phyloP scores from a whole-genome alignment of 2,797 vertebrate species.

The Aphelocoma californica region DNA sequence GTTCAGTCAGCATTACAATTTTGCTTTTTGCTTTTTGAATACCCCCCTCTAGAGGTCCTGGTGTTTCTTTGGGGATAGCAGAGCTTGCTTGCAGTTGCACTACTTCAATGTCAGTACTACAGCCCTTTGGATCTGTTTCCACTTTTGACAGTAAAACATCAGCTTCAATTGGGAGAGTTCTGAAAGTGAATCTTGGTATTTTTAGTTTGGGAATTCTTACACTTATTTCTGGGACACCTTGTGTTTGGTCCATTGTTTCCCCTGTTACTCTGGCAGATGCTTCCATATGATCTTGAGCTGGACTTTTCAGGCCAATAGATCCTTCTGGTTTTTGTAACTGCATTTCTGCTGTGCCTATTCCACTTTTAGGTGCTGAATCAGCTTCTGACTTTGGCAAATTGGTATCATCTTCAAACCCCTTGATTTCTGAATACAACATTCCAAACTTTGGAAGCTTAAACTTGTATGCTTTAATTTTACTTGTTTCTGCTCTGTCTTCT shows the following conservation, averaged over 20 bases:
- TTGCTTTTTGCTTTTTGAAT: slow-evolving; percentile 61
- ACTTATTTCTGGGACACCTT: slow-evolving; percentile 38
- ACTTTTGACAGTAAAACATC: slow-evolving; percentile 58
- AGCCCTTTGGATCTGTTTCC: neutral
- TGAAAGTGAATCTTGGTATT: slow-evolving; percentile 74
- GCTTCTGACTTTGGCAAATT: neutral
- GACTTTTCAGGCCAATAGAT: neutral
- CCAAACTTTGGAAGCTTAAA: slow-evolving; percentile 57
- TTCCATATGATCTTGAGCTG: neutral
- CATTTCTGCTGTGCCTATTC: neutral
- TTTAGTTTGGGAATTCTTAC: slow-evolving; percentile 77
- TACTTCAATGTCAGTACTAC: neutral
- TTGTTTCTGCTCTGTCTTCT: slow-evolving; percentile 45
- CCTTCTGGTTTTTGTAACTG: neutral
- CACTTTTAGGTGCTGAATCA: neutral
- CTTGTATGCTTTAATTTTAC: slow-evolving; percentile 46
- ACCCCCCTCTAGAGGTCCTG: neutral
- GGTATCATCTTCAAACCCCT: neutral
- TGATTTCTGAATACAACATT: slow-evolving; percentile 37
- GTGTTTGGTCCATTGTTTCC: neutral
- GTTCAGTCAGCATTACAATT: slow-evolving; percentile 42
- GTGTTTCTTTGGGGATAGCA: neutral
- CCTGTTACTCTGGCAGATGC: neutral
- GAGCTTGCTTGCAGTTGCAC: slow-evolving; percentile 13
- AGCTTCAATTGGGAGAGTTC: slow-evolving; percentile 3